Conservation (phyloP, 2,888 invertebrate genomes). For the Sisyra nigra region DNA sequence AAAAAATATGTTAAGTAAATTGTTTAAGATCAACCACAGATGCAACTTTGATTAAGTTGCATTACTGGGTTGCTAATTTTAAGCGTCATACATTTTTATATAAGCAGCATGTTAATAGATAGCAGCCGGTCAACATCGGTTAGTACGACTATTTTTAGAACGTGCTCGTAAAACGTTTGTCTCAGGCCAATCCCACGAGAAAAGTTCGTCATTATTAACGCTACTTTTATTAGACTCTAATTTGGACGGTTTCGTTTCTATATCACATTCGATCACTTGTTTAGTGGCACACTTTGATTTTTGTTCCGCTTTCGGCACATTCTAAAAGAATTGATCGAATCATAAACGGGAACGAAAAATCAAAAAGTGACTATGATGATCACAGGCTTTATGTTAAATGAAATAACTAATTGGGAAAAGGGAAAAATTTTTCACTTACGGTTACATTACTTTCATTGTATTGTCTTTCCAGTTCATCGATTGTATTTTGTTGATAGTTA, state of each 20-base stretch:
- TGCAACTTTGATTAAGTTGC: too few relatives aligned
- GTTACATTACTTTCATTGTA: neutral
- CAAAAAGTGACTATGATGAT: neutral
- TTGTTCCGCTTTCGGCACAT: too few relatives aligned
- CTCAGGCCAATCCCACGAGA: slow-evolving; percentile 22
- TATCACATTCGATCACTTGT: too few relatives aligned
- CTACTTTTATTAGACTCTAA: slow-evolving; percentile 14
- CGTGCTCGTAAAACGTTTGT: slow-evolving; percentile 15
- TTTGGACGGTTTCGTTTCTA: too few relatives aligned
- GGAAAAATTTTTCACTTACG: slow-evolving; percentile 6
- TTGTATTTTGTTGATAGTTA: slow-evolving; percentile 7
- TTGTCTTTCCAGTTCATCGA: slow-evolving; percentile 8
- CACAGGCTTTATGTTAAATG: neutral
- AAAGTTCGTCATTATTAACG: slow-evolving; percentile 24
- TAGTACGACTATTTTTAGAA: slow-evolving; percentile 18
- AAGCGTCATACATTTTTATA: too few relatives aligned
- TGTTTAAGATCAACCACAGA: too few relatives aligned
- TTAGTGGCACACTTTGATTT: too few relatives aligned
- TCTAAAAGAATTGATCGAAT: too few relatives aligned
- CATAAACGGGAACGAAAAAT: too few relatives aligned
- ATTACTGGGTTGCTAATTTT: too few relatives aligned
- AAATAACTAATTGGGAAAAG: neutral
- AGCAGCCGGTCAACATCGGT: slow-evolving; percentile 15
- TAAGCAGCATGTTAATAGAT: too few relatives aligned
- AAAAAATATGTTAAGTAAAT: too few relatives aligned